phyloP scores from a whole-genome alignment of 30 jellyfish, hydroid and myxozoan genomes.

The Catostylus mosaicus region DNA sequence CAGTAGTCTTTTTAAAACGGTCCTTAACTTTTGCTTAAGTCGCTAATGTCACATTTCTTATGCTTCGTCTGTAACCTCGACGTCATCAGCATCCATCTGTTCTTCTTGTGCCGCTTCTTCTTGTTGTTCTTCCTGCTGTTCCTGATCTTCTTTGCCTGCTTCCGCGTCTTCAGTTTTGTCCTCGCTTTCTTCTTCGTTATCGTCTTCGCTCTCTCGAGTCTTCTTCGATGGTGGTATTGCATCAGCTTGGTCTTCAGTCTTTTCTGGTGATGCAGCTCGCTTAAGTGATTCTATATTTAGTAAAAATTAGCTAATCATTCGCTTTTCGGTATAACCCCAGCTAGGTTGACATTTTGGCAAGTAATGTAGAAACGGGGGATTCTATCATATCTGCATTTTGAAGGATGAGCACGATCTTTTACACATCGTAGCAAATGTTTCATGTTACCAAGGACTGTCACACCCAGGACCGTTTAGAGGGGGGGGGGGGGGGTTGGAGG shows the following conservation, averaged over 20 bases:
- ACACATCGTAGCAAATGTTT: too few relatives aligned
- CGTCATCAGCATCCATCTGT: slow-evolving; percentile 39
- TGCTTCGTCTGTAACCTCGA: slow-evolving; percentile 19
- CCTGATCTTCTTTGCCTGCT: slow-evolving; percentile 17
- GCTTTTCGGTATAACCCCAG: too few relatives aligned
- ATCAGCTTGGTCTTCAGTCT: slow-evolving; percentile 30
- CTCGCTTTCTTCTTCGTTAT: slow-evolving; percentile 24
- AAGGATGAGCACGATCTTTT: too few relatives aligned
- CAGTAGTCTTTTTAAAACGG: too few relatives aligned
- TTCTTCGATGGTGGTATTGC: slow-evolving; percentile 42
- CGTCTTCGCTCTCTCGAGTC: slow-evolving; percentile 45
- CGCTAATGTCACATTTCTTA: slow-evolving; percentile 4
- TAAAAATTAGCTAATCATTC: not conserved
- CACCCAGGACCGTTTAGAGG: too few relatives aligned
- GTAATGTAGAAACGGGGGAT: too few relatives aligned
- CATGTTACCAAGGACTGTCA: too few relatives aligned
- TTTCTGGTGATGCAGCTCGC: slow-evolving; percentile 61
- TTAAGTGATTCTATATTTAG: slow-evolving; percentile 26
- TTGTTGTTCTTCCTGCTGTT: slow-evolving; percentile 28
- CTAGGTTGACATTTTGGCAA: too few relatives aligned
- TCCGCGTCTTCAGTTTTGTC: slow-evolving; percentile 15
- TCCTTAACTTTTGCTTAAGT: too few relatives aligned
- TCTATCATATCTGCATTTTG: too few relatives aligned
- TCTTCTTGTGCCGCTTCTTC: slow-evolving; percentile 29
- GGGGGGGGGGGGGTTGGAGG: too few relatives aligned